These are phyloP conservation scores for Cybosia mesomella DNA, from an alignment of 2,888 invertebrate genomes.

Conservation along the genomic window DNA sequence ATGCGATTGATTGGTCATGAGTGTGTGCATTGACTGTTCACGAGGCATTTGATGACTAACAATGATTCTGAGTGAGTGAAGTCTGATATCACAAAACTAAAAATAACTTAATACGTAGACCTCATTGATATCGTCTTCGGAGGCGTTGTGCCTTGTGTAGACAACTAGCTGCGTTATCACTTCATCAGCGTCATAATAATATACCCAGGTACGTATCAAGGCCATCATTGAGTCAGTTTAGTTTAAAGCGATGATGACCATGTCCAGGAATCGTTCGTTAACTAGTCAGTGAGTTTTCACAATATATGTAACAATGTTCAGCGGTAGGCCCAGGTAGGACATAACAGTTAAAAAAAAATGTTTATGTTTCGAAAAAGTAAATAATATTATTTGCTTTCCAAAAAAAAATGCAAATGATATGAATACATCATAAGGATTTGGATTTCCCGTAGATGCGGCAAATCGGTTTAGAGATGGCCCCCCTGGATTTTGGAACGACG, in stretches of 20 bases:
- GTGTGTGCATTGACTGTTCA: background rate
- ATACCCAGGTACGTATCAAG: background rate
- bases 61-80: background rate
- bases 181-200: background rate
- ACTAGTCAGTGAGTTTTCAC: background rate
- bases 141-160: background rate
- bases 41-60: background rate
- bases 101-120: background rate
- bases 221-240: constrained; percentile 31
- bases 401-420: too few species aligned
- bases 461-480: too few species aligned
- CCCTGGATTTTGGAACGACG: too few species aligned
- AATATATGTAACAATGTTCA: background rate
- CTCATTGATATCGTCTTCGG: background rate
- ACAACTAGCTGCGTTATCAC: background rate
- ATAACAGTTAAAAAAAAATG: too few species aligned
- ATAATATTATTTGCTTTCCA: too few species aligned
- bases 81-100: background rate
- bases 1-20: background rate
- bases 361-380: too few species aligned
- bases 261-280: background rate
- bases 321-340: too few species aligned
- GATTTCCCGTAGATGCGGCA: too few species aligned
- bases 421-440: too few species aligned
- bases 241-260: constrained; percentile 27